Evolutionary conservation across 2,888 invertebrate genomes (phyloP).

Genomic region (Drosophila setosimentum): DNA sequence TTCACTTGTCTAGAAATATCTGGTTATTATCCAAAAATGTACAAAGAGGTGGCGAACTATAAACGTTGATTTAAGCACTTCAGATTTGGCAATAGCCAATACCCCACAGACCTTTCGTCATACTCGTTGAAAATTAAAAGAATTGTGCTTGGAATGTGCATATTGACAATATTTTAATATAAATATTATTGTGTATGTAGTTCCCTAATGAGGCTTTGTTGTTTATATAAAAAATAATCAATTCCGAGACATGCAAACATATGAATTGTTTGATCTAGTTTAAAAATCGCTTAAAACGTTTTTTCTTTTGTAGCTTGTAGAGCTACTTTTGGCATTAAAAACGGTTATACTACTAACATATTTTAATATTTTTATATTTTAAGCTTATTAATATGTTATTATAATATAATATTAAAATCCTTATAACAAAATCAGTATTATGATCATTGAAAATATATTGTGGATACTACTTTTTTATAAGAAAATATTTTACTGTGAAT

Average conservation of each 20-base stretch:
- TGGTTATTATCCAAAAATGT: conserved; percentile 42
- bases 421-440: background rate
- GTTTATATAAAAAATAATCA: background rate
- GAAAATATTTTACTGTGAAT: background rate
- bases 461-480: background rate
- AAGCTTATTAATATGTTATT: background rate
- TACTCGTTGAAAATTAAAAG: background rate
- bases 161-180: background rate
- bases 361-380: background rate
- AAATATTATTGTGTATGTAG: background rate
- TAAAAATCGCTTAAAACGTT: background rate
- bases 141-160: conserved; percentile 4
- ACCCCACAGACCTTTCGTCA: conserved; percentile 1
- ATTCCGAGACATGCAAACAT: background rate
- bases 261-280: background rate
- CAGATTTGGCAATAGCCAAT: conserved; percentile 26
- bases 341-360: background rate
- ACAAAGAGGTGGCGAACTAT: conserved; percentile 24
- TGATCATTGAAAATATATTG: background rate
- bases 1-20: conserved; percentile 48
- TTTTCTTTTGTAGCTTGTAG: background rate
- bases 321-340: background rate
- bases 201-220: background rate
- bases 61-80: conserved; percentile 36
- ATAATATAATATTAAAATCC: background rate